These are phyloP conservation scores for Falco cherrug DNA, from an alignment of 2,797 vertebrate species.

Conservation along the genomic window DNA sequence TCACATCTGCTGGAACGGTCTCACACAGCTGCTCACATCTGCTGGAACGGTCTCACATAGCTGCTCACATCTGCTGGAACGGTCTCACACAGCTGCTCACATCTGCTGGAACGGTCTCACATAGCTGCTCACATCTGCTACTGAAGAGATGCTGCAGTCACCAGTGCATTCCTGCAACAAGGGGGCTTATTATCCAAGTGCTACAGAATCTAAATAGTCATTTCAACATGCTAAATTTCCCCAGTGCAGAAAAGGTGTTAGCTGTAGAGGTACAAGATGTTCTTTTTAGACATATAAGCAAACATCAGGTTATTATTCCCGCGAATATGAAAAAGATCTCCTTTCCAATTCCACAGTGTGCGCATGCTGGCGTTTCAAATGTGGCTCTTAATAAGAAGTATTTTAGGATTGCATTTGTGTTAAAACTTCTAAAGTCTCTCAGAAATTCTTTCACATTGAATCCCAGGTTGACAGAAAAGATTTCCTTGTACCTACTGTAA, in stretches of 20 bases:
- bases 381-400: conserved; percentile 47
- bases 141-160: not conserved
- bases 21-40: not conserved
- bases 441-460: conserved; percentile 40
- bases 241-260: not conserved
- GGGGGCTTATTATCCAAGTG: not conserved
- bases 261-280: conserved; percentile 4
- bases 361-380: not conserved
- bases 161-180: not conserved
- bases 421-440: conserved; percentile 4
- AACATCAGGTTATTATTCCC: conserved; percentile 30
- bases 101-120: not conserved
- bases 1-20: not conserved
- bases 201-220: not conserved
- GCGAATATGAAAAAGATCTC: conserved; percentile 41
- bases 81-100: not conserved
- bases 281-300: conserved; percentile 26
- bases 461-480: conserved; percentile 22
- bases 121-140: not conserved
- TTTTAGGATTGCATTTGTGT: conserved; percentile 57
- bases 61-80: not conserved
- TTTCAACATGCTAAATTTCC: not conserved
- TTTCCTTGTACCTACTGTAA: conserved; percentile 36
- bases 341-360: not conserved
- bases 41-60: not conserved